phyloP scores from a whole-genome alignment of 2,797 vertebrate species.

The Acanthurus lineatus region DNA sequence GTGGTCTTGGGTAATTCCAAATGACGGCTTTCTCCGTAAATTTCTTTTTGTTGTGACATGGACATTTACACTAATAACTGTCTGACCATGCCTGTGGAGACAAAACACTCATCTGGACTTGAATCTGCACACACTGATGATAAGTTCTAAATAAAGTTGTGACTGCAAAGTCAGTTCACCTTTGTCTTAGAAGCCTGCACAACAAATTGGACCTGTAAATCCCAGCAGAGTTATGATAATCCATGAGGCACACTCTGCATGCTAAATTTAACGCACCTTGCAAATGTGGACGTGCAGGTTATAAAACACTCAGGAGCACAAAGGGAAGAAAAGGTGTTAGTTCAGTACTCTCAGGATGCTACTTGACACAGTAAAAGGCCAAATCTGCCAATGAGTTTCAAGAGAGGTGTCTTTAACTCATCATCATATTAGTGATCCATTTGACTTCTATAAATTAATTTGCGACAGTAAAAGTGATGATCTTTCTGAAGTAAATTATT shows the following conservation, averaged over 20 bases:
- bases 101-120: constrained; percentile 7
- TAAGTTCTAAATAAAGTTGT: constrained; percentile 29
- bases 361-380: not conserved
- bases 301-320: constrained; percentile 16
- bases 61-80: constrained; percentile 1
- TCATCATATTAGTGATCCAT: not conserved
- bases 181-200: constrained; percentile 31
- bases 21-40: no score
- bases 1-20: no score
- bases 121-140: constrained; percentile 27
- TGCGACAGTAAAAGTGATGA: not conserved
- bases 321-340: constrained; percentile 8
- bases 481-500: no score
- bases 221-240: constrained; percentile 42
- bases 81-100: not conserved
- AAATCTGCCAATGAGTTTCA: not conserved
- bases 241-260: constrained; percentile 25
- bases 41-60: not conserved
- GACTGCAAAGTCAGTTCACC: constrained; percentile 7
- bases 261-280: constrained; percentile 33
- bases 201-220: constrained; percentile 56
- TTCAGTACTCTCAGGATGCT: constrained; percentile 9
- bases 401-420: no score
- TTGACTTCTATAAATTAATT: not conserved
- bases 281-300: constrained; percentile 16